Evolutionary conservation across 2,888 invertebrate genomes (phyloP).

Genomic region (Synergus umbraculus): DNA sequence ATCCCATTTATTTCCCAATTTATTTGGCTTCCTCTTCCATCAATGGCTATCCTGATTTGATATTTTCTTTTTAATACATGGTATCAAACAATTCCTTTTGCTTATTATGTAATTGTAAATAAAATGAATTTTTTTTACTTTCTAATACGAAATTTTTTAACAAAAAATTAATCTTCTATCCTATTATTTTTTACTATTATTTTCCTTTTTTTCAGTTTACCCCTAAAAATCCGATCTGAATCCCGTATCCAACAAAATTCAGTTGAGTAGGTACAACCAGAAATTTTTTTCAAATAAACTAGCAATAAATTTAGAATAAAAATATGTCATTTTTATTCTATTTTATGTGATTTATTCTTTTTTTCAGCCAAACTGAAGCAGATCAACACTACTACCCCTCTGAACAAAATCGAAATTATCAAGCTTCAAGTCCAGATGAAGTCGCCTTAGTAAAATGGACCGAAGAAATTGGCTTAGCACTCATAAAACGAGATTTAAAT

Average conservation of each 20-base stretch:
- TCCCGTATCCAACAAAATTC: slow-evolving; percentile 32
- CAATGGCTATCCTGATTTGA: too few species aligned
- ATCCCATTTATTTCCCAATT: too few species aligned
- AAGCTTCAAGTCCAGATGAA: slow-evolving; percentile 88
- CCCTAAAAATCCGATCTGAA: slow-evolving; percentile 35
- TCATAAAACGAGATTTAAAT: slow-evolving; percentile 85
- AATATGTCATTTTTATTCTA: slow-evolving; percentile 1
- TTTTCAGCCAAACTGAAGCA: slow-evolving; percentile 79
- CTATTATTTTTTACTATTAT: slow-evolving; percentile 25
- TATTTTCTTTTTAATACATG: too few species aligned
- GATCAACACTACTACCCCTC: slow-evolving; percentile 79
- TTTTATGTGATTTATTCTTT: slow-evolving; percentile 36
- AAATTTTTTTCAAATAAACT: slow-evolving; percentile 20
- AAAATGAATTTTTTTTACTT: not conserved
- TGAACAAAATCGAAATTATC: slow-evolving; percentile 79
- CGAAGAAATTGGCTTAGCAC: slow-evolving; percentile 85
- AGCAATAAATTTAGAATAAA: not conserved
- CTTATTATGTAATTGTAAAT: not conserved
- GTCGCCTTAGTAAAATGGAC: slow-evolving; percentile 87
- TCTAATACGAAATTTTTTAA: too few species aligned
- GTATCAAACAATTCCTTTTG: too few species aligned
- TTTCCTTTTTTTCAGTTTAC: slow-evolving; percentile 40
- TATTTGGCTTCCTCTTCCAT: too few species aligned
- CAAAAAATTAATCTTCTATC: not conserved
- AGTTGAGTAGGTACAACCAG: slow-evolving; percentile 33